Base-by-base conservation (phyloP, 1,140 invertebrate genomes). In the Sitodiplosis mosellana region DNA sequence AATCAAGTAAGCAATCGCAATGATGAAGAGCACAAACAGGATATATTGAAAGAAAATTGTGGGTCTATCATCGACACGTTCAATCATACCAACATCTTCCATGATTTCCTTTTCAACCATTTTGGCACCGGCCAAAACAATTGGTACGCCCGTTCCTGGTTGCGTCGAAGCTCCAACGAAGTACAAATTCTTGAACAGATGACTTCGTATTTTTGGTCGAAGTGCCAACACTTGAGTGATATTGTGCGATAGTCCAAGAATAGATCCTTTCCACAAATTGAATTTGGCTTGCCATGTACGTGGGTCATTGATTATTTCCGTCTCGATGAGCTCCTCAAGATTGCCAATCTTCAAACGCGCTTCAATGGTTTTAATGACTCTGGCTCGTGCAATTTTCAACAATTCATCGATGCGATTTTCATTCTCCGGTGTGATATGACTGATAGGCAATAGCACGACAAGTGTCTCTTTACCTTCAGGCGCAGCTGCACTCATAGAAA, bases 201-300 rank as follows among this genome's bases (percentile, higher is more conserved):
- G 37, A 12, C 37, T 40, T 40, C 37, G 37, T 18, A 14, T 40
- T n/a, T 18, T 40, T 40, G 37, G 37, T 12, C 37, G 14, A 6
- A 40, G 14, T 6, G 4, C 5, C 3, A 40, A 12, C 12, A 40
- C 37, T 40, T 40, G 37, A 40, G 17, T n/a, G 17, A 40, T 40
- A 12, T 40, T 40, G 17, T 40, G 37, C 37, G 37, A 40, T 3
- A 40, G 37, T 6, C 37, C 37, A 6, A 40, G 17, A 40, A 40
- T 40, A 14, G 37, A 40, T 18, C 37, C 37, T 40, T 40, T 40
- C 37, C 37, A 40, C 37, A 40, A 40, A 40, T 40, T 40, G 37
- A 40, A 40, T 40, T 40, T 40, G 6, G 4, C 14, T 18, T 40
- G 37, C 37, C 37, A 40, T 14, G 37, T 5, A 6, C 37, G 37